Percentiles rank a stretch among this genome's conserved stretches.
These are phyloP conservation scores for Cerceris rybyensis DNA, from an alignment of 2,888 invertebrate genomes.

Conservation along the genomic window DNA sequence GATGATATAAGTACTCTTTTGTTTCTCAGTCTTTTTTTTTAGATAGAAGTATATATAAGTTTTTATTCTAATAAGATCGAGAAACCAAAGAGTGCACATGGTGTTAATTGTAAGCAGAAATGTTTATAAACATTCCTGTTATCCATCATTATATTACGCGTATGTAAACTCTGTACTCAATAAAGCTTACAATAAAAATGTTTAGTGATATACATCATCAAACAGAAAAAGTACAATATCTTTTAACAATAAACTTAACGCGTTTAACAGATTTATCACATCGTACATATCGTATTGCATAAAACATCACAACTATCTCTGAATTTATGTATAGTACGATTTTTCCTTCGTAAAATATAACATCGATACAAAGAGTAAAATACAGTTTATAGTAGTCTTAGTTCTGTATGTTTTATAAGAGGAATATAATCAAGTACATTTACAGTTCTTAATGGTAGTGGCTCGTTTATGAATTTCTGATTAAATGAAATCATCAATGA, in stretches of 20 bases:
- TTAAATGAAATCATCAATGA: conserved; percentile 11
- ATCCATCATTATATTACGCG: conserved; percentile 3
- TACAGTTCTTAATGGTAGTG: conserved; percentile 1
- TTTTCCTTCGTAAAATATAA: conserved; percentile 31
- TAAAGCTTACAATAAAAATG: conserved; percentile 6
- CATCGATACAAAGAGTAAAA: conserved; percentile 39
- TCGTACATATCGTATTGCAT: conserved; percentile 26
- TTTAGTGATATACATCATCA: conserved; percentile 15
- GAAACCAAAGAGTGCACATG: conserved; percentile 23
- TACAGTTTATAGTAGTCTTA: conserved; percentile 21
- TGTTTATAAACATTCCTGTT: conserved; percentile 12
- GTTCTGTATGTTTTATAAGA: conserved; percentile 29
- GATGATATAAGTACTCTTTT: conserved; percentile 27
- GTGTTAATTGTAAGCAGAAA: background rate
- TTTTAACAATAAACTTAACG: conserved; percentile 25
- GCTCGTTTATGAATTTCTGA: conserved; percentile 4
- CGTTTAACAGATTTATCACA: conserved; percentile 38
- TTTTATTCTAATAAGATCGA: conserved; percentile 8
- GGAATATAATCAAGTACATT: conserved; percentile 18
- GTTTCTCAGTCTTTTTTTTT: conserved; percentile 39
- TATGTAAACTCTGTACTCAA: conserved; percentile 12
- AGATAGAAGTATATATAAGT: conserved; percentile 4
- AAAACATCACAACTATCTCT: conserved; percentile 34
- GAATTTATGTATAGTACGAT: conserved; percentile 28
- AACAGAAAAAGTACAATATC: conserved; percentile 4